Conservation (phyloP, 92 coral and sea anemone species). For the Siderastrea siderea region DNA sequence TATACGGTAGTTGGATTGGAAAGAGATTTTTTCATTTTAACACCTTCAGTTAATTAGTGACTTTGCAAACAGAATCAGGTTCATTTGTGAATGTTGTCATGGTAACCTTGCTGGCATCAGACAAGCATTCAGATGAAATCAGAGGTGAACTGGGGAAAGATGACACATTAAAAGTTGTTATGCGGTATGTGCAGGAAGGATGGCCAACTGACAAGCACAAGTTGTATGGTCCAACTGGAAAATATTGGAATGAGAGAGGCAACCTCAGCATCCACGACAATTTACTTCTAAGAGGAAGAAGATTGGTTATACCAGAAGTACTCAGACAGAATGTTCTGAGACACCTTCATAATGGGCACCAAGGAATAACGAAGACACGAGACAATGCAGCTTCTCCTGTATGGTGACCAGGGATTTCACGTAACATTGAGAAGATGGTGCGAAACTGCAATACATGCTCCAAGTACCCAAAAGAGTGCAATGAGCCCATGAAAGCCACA, state of each 20-base stretch:
- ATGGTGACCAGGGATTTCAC: background rate
- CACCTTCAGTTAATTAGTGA: too few relatives aligned
- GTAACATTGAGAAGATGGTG: background rate
- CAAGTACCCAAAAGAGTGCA: background rate
- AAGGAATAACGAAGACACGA: background rate
- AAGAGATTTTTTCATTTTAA: too few relatives aligned
- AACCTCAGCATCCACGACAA: background rate
- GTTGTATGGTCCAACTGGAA: too few relatives aligned
- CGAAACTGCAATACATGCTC: background rate
- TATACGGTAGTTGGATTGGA: too few relatives aligned
- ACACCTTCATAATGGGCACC: too few relatives aligned
- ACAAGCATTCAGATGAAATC: background rate
- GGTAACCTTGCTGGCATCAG: background rate
- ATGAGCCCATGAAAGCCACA: background rate
- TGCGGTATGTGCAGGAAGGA: too few relatives aligned
- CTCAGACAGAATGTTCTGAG: too few relatives aligned
- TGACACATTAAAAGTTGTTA: too few relatives aligned
- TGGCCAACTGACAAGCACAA: too few relatives aligned
- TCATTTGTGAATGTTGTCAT: background rate
- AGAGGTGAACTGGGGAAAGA: background rate
- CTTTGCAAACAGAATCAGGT: background rate
- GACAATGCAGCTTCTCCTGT: background rate
- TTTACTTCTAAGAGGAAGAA: background rate
- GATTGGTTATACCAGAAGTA: too few relatives aligned
- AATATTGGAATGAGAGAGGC: too few relatives aligned